Base-by-base conservation (phyloP, 2,797 vertebrate genomes). In the Sebastes dallii region DNA sequence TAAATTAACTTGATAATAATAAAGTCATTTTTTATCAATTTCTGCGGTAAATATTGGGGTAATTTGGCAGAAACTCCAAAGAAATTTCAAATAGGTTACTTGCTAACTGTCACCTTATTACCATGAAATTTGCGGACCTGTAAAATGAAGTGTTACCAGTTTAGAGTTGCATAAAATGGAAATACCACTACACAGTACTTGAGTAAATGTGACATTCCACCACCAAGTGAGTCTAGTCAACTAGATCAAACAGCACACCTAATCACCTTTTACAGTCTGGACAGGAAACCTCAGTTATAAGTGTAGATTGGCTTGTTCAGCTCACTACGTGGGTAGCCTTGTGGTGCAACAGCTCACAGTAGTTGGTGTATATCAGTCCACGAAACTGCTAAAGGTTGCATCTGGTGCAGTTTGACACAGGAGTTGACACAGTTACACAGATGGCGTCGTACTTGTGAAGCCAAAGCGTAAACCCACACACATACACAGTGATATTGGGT, bases 381-480 rank as follows among this genome's bases (percentile, higher is more conserved):
- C 18, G 30, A 42, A 56, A 66, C 68, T 58, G 73, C 66, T 46
- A 56, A 42, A 61, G 67, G 71, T 64, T 82, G 67, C 29, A 81
- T 85, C 32, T 78, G 55, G 68, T 83, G 78, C 80, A 22, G 56
- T 55, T 61, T 77, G 78, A 88, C 78, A 84, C 65, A 46, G 54
- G 67, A 60, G 29, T 42, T 81, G 75, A 84, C 84, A 66, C 71
- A 82, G 71, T 86, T 75, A 73, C 70, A 88, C 74, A 84, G 80
- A 86, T 77, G 74, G 73, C 18, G 13, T 67, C 39, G 71, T 65
- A 65, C 78, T 77, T 66, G 68, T 75, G 73, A 75, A 64, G 50
- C 52, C 29, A 32, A 30, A 77, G 59, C 9, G 24, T 46, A 78
- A 79, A 81, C 81, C 78, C 34, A 32, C 32, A 8, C n/a, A 22